Conservation (phyloP, 2,888 invertebrate species). For the Megastigmus dorsalis region DNA sequence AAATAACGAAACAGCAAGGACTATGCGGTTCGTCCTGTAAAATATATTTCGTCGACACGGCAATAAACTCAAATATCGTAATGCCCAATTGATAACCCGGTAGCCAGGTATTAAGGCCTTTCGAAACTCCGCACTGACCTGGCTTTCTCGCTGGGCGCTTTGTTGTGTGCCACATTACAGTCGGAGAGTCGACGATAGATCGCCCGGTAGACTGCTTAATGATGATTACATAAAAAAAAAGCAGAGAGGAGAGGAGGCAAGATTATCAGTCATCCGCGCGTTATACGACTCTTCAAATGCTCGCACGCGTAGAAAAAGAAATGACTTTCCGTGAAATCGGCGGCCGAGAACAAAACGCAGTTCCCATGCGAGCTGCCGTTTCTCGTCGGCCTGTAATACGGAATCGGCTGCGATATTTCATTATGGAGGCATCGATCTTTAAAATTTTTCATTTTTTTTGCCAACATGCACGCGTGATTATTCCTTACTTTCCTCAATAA, state of each 20-base stretch:
- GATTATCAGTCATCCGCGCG: slow-evolving; percentile 20
- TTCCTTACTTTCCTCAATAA: no score
- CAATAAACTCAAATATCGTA: no score
- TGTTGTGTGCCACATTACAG: slow-evolving; percentile 24
- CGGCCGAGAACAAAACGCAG: background rate
- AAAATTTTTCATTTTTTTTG: no score
- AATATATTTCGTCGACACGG: no score
- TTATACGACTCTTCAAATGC: background rate
- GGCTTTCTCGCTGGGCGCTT: slow-evolving; percentile 24
- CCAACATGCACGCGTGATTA: no score
- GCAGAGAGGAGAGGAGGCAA: no score
- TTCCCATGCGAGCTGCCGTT: background rate
- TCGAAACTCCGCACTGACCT: slow-evolving; percentile 23
- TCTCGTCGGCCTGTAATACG: background rate
- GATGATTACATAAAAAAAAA: slow-evolving; percentile 30
- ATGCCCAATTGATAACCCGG: no score
- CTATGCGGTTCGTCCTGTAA: no score
- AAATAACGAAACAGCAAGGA: no score
- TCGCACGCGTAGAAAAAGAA: background rate
- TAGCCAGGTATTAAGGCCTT: no score
- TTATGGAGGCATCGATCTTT: slow-evolving; percentile 4
- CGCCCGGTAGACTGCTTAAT: slow-evolving; percentile 12
- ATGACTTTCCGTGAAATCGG: background rate
- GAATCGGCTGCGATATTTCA: background rate
- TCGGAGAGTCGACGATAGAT: background rate